phyloP scores from a whole-genome alignment of 1,140 invertebrate genomes.

The Agraylea sexmaculata region DNA sequence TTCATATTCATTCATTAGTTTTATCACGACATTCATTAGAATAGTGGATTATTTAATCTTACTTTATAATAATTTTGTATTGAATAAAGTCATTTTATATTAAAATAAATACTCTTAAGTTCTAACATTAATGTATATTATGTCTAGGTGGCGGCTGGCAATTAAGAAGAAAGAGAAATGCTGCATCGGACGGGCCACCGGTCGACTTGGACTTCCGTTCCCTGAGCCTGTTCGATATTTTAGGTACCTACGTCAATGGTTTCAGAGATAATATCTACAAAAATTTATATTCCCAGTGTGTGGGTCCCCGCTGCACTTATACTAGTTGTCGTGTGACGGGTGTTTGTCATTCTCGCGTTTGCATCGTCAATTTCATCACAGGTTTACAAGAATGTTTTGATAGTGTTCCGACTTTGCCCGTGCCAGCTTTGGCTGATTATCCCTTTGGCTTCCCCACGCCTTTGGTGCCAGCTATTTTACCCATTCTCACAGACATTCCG shows the following conservation, averaged over 20 bases:
- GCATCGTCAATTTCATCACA: neutral
- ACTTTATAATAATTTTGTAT: too few species aligned
- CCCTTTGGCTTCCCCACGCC: neutral
- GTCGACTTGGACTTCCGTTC: conserved; percentile 1
- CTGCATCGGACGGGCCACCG: neutral
- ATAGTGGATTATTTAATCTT: too few species aligned
- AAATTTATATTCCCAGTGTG: conserved; percentile 7
- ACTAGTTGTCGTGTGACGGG: conserved; percentile 1
- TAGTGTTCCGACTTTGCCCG: neutral
- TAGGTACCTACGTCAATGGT: conserved; percentile 12
- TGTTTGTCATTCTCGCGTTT: conserved; percentile 4
- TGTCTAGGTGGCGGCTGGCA: too few species aligned
- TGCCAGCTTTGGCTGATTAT: too few species aligned
- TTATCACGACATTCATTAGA: too few species aligned
- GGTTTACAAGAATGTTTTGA: conserved; percentile 3
- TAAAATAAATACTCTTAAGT: too few species aligned
- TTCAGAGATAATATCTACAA: conserved; percentile 1
- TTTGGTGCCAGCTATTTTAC: neutral
- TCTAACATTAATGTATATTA: too few species aligned
- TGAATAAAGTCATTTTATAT: too few species aligned
- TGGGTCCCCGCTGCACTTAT: conserved; percentile 5
- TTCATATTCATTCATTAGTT: too few species aligned
- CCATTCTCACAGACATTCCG: neutral
- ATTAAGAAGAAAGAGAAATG: neutral
- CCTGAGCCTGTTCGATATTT: conserved; percentile 9